Evolutionary conservation across 2,888 invertebrate genomes (phyloP).

Genomic region (Herminia tarsipennalis): DNA sequence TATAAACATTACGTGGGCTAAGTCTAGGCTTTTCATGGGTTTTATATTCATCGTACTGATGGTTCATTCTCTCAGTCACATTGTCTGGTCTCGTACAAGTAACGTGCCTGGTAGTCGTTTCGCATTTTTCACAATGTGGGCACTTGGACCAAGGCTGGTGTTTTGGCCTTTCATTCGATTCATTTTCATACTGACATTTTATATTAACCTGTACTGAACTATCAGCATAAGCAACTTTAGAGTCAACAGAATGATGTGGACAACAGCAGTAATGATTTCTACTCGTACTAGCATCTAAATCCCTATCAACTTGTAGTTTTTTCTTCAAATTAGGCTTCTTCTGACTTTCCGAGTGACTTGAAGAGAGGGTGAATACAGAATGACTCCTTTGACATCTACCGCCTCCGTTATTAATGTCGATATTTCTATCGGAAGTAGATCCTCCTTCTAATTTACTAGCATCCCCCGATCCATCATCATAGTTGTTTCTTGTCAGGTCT

Average conservation of each 20-base stretch:
- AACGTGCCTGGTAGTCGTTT: conserved; percentile 19
- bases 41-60: neutral
- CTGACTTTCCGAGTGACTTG: conserved; percentile 62
- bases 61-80: no score
- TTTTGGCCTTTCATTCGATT: conserved; percentile 18
- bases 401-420: conserved; percentile 40
- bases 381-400: conserved; percentile 69
- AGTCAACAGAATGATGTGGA: conserved; percentile 51
- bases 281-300: conserved; percentile 51
- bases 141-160: conserved; percentile 8
- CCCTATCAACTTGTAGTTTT: conserved; percentile 54
- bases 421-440: conserved; percentile 51
- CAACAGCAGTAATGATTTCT: conserved; percentile 65
- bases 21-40: neutral
- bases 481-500: conserved; percentile 77
- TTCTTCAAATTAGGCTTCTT: conserved; percentile 60
- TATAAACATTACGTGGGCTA: neutral
- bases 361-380: conserved; percentile 78
- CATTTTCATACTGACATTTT: conserved; percentile 38
- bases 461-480: conserved; percentile 78
- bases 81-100: no score
- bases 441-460: conserved; percentile 76
- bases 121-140: conserved; percentile 29
- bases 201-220: conserved; percentile 72
- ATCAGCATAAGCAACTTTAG: conserved; percentile 58